Evolutionary conservation across 1,140 invertebrate genomes (phyloP).

Genomic region (Microplitis mediator): DNA sequence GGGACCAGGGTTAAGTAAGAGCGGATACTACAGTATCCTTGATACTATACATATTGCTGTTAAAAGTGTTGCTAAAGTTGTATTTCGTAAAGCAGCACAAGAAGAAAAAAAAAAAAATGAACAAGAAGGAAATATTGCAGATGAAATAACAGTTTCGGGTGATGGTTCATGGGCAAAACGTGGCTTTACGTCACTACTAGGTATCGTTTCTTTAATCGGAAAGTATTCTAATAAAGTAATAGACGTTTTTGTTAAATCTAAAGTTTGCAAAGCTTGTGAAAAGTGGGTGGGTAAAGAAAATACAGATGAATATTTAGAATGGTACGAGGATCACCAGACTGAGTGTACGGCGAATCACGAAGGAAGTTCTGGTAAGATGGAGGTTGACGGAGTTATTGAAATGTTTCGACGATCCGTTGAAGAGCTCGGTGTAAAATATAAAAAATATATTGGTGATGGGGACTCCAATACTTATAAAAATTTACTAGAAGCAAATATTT

Average conservation of each 20-base stretch:
- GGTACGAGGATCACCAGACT: conserved; percentile 16
- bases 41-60: too few relatives aligned
- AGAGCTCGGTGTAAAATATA: not conserved
- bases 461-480: conserved; percentile 32
- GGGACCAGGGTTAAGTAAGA: too few relatives aligned
- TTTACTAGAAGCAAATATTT: conserved; percentile 13
- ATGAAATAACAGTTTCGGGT: too few relatives aligned
- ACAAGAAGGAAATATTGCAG: too few relatives aligned
- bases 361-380: conserved; percentile 27
- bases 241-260: conserved; percentile 1
- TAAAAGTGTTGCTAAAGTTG: too few relatives aligned
- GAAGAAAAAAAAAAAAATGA: too few relatives aligned
- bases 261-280: conserved; percentile 10
- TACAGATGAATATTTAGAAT: conserved; percentile 24
- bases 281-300: conserved; percentile 18
- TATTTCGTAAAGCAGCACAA: too few relatives aligned
- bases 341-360: not conserved
- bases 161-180: too few relatives aligned
- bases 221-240: too few relatives aligned
- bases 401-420: not conserved
- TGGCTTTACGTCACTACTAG: too few relatives aligned
- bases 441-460: conserved; percentile 23
- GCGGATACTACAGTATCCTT: too few relatives aligned
- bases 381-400: conserved; percentile 17
- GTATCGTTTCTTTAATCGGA: too few relatives aligned